Conservation (phyloP, 2,888 invertebrate genomes). For the Deladenus siricidicola region DNA sequence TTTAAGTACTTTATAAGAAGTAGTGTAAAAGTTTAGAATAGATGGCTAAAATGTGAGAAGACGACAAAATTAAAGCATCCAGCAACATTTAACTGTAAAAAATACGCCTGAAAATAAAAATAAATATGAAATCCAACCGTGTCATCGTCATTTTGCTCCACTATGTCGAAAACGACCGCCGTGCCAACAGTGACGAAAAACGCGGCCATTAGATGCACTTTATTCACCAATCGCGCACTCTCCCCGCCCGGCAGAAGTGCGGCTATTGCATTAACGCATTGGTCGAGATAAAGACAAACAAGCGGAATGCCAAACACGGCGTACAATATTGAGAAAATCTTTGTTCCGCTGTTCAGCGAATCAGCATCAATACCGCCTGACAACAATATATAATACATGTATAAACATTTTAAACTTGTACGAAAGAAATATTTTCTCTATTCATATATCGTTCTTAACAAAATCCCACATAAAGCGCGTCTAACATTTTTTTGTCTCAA, state of each 20-base stretch:
- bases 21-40: no score
- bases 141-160: slow-evolving; percentile 43
- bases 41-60: no score
- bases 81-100: no score
- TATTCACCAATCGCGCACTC: slow-evolving; percentile 10
- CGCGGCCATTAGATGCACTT: slow-evolving; percentile 22
- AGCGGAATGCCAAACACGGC: slow-evolving; percentile 37
- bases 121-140: slow-evolving; percentile 26
- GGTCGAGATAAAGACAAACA: slow-evolving; percentile 28
- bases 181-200: slow-evolving; percentile 35
- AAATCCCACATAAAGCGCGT: no score
- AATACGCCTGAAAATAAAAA: no score
- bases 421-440: no score
- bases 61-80: no score
- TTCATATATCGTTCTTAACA: no score
- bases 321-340: slow-evolving; percentile 42
- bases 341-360: slow-evolving; percentile 35
- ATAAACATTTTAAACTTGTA: no score
- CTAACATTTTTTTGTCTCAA: neutral
- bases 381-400: no score
- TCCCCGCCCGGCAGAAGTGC: slow-evolving; percentile 26
- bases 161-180: slow-evolving; percentile 43
- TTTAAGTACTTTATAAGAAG: no score
- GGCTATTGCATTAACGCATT: slow-evolving; percentile 31
- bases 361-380: slow-evolving; percentile 42